Evolutionary conservation across 2,113 vertebrate genomes (phyloP), one percentile per base, ranked within the genome.

Genomic region (Aptenodytes forsteri): DNA sequence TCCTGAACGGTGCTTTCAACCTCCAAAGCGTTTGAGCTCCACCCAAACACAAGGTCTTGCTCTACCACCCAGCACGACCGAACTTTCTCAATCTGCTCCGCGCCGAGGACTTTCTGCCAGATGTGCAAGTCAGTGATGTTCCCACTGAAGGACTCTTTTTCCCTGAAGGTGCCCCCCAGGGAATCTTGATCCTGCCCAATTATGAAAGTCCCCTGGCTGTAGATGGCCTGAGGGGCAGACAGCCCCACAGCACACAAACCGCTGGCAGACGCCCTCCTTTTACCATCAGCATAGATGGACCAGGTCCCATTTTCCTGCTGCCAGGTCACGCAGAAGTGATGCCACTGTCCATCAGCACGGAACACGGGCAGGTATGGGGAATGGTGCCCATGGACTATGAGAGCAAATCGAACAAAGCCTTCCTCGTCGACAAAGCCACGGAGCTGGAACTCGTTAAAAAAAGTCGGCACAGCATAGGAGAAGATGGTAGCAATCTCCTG

Each of bases 161-260:
- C 92, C 40, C 49, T 97, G 96, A 99, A 99, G 93, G 98, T 98
- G 30, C 99, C 99, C 3, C 99, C 99, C 62, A 99, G 98, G 3
- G 99, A 98, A 86, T 99, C 99, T 82, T 99, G 99, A 75, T 99
- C 99, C 90, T 99, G 99, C 9, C 99, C 99, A 40, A 99, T 94
- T 21, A 99, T 99, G 32, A 99, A 98, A 54, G 98, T 98, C 8
- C 99, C 99, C 2, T 98, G 97, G 2, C 98, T 98, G 0, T 97
- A 81, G 88, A 99, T 98, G n/a, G 98, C 97, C 46, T 98, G 97
- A 32, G 98, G 97, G 8, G 95, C 88, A 23, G 98, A 80, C 0
- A 85, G 85, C 13, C 89, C 97, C 19, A 1, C n/a, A 7, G 95
- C 54, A 26, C 84, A 97, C 15, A 98, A 83, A 4, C 98, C 98